A percentile compares a stretch with the other conserved stretches of the same genome.
phyloP scores from a whole-genome alignment of 92 coral and sea anemone species.

The Porites rus region DNA sequence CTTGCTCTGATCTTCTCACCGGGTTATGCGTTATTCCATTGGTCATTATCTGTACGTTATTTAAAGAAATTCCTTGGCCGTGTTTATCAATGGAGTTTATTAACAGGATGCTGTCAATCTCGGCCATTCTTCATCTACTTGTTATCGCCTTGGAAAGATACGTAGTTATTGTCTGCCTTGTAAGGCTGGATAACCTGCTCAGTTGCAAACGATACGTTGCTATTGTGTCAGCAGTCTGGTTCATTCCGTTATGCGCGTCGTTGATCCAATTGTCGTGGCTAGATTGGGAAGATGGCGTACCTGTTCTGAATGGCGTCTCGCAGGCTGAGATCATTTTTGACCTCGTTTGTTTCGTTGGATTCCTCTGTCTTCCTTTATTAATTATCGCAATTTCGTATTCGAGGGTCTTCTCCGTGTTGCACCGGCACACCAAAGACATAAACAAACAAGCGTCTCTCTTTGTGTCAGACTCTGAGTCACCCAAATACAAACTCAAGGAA shows the following conservation, averaged over 20 bases:
- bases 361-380: conserved; percentile 55
- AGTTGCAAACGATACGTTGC: conserved; percentile 23
- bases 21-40: conserved; percentile 68
- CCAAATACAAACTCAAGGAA: conserved; percentile 28
- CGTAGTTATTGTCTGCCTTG: conserved; percentile 51
- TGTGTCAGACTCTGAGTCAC: not conserved
- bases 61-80: not conserved
- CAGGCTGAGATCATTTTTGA: conserved; percentile 50
- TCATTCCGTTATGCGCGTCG: conserved; percentile 42
- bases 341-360: conserved; percentile 46
- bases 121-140: conserved; percentile 71
- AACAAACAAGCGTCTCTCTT: conserved; percentile 24
- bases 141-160: conserved; percentile 73
- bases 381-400: conserved; percentile 53
- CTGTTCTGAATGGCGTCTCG: not conserved
- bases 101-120: conserved; percentile 64
- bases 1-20: conserved; percentile 70
- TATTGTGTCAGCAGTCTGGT: conserved; percentile 54
- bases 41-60: conserved; percentile 35
- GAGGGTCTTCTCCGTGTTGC: conserved; percentile 61
- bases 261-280: conserved; percentile 63
- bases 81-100: conserved; percentile 60
- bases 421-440: conserved; percentile 46
- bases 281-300: conserved; percentile 6
- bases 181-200: conserved; percentile 21